Evolutionary conservation across 2,797 vertebrate species (phyloP), one percentile per base, ranked within the genome.

Genomic region (Alcedo atthis): DNA sequence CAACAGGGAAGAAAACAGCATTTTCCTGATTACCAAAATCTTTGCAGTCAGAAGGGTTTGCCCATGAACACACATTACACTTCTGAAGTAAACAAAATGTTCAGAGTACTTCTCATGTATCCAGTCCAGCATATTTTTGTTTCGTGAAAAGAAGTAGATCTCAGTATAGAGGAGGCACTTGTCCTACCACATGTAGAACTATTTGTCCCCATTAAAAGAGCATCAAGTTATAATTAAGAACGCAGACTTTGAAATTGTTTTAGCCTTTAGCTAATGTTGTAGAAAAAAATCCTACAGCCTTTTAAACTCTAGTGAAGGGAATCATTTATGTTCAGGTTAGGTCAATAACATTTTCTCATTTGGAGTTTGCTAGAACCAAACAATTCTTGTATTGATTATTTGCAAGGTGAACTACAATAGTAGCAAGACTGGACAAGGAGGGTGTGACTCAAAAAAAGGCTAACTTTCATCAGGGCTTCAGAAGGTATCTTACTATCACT

Each of bases 401-500:
- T 81, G 68, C 8, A 5, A 87, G 32, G 40, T 81, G 70, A 84
- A 87, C 42, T 71, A 61, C 90, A 92, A 79, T 75, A 69, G 5
- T 42, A 48, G 74, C 30, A 87, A 89, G 89, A 86, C 74, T 84
- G 75, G 78, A 83, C 70, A 89, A 78, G 51, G 78, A 93, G 1
- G 1, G 15, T 67, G 45, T 84, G 82, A 85, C 84, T 87, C 80
- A 32, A 79, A 67, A 33, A 85, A 88, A 75, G 12, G 13, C 6
- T 30, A 74, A 9, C 35, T 74, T 95, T 87, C n/a, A 86, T 40
- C 59, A 92, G 15, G 35, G 5, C 62, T 94, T 83, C 69, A 88
- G 88, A 81, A 91, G 28, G 28, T 51, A 59, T 89, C 54, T 87
- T 45, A 20, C 37, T 78, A 76, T 89, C 79, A 45, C 19, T 55